Evolutionary conservation across 2,113 vertebrate species (phyloP), one percentile per base, ranked within the genome.

Genomic region (Columbina picui): DNA sequence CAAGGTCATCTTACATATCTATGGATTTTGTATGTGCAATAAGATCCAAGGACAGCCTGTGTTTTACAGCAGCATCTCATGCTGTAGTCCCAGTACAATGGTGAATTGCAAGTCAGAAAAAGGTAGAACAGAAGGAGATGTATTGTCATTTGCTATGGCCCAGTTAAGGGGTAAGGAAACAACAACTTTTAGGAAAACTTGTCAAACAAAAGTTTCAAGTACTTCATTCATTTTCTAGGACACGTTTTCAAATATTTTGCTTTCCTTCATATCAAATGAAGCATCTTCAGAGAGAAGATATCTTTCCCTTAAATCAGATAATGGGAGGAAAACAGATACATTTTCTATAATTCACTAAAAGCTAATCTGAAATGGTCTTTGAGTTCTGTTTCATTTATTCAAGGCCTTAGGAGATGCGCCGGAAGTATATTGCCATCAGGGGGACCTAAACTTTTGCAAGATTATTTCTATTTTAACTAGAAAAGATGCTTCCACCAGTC

Each of bases 311-410:
- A 23, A 7, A 57, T 84, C 23, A 63, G 10, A 10, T 50, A 78
- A 63, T 7, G 6, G 20, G 10, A 1, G 3, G 39, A 50, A 55
- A 34, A 1, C 41, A 67, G 10, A 39, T 26, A 45, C 0, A 0
- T 32, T 57, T 59, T 77, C 41, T 49, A 10, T 73, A 91, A 70
- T 67, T 57, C 27, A 45, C 0, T 1, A 52, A 76, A 30, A 64
- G 1, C 20, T 82, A 43, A 45, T 49, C 29, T 79, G 61, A 87
- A 95, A 38, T 17, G 3, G 22, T 34, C 15, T 26, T 59, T 57
- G 19, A 25, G 1, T 38, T 39, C 38, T 41, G 3, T 67, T 89
- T 59, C 5, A 27, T 61, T 84, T 81, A 4, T 74, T 87, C 38
- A 67, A 74, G 57, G 32, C 8, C 32, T 79, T 13, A 16, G 30